Conservation (phyloP, 2,888 invertebrate species). For the Acrocyrtus sp. region DNA sequence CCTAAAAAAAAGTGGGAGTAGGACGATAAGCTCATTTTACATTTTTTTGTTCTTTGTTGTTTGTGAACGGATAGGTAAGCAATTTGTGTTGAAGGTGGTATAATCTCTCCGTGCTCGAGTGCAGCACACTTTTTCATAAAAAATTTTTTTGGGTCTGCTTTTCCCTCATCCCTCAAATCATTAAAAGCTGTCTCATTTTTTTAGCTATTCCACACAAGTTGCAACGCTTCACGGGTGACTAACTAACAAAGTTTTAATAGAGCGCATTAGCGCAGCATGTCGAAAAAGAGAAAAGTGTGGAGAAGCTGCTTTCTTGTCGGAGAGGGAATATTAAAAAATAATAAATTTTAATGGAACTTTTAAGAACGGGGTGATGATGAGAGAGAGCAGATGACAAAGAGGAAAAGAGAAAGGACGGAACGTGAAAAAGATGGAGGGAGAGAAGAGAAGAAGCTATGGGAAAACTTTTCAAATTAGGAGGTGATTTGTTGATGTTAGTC, state of each 20-base stretch:
- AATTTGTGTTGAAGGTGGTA: no score
- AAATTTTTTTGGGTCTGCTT: no score
- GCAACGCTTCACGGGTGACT: constrained; percentile 4
- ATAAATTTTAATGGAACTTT: constrained; percentile 18
- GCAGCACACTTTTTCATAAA: no score
- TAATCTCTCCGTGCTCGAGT: no score
- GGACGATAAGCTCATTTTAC: no score
- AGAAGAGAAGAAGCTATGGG: constrained; percentile 29
- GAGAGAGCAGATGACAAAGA: constrained; percentile 15
- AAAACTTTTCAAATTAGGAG: constrained; percentile 51
- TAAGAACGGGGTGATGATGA: constrained; percentile 22
- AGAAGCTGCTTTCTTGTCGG: background rate
- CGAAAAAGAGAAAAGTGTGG: no score
- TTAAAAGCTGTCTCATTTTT: constrained; percentile 8
- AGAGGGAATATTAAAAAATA: constrained; percentile 2
- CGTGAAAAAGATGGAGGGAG: constrained; percentile 15
- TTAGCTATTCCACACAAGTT: background rate
- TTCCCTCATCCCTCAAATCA: constrained; percentile 22
- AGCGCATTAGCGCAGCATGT: background rate
- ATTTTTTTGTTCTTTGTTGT: no score
- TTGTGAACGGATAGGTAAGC: no score
- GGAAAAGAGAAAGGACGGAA: constrained; percentile 7
- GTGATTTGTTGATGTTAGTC: constrained; percentile 45
- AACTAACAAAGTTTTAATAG: background rate
- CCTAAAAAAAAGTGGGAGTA: no score